Conservation (phyloP, 2,797 vertebrate genomes). For the Gobio occitaniae region DNA sequence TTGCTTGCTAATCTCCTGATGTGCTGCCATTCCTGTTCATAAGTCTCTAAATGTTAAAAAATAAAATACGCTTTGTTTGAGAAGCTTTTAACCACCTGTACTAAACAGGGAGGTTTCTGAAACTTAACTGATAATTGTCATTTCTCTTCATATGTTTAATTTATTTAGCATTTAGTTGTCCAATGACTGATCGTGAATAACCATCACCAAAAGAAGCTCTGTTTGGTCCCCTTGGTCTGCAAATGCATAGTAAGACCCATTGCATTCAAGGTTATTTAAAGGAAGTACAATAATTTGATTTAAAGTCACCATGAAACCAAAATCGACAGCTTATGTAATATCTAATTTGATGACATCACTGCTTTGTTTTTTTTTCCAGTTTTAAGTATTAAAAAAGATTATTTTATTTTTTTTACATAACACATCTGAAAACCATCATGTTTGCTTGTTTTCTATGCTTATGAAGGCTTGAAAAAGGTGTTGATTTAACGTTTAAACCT, state of each 20-base stretch:
- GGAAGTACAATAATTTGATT: background rate
- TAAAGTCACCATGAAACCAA: background rate
- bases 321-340: no score
- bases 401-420: no score
- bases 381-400: background rate
- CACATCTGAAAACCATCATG: background rate
- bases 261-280: background rate
- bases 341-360: background rate
- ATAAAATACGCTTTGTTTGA: background rate
- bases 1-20: background rate
- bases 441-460: background rate
- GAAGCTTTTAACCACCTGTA: background rate
- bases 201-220: background rate
- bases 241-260: background rate
- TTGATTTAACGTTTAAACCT: background rate
- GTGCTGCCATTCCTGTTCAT: background rate
- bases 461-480: background rate
- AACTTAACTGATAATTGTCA: background rate
- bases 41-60: background rate
- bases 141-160: background rate
- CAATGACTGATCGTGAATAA: background rate
- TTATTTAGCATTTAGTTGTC: background rate
- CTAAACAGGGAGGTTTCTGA: background rate
- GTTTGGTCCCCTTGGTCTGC: background rate
- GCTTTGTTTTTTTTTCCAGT: background rate